These are phyloP conservation scores for Clarias macrocephalus DNA, from an alignment of 2,113 vertebrate species.

Conservation along the genomic window DNA sequence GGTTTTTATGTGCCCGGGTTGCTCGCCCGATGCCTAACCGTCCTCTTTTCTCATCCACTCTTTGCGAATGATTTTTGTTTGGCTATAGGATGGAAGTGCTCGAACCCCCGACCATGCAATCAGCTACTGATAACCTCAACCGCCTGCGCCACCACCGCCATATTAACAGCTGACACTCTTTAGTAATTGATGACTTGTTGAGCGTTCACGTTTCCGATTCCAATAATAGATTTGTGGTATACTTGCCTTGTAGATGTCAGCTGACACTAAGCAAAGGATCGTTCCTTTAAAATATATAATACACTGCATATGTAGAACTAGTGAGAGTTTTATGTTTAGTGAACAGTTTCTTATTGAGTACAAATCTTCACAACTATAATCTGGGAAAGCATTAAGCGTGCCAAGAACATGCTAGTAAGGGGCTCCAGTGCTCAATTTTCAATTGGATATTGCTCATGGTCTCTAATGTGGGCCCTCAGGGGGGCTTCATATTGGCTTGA, in stretches of 20 bases:
- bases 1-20: too few relatives aligned
- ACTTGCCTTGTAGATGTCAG: constrained; percentile 12
- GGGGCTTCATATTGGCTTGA: constrained; percentile 54
- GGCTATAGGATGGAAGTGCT: too few relatives aligned
- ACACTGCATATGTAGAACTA: constrained; percentile 16
- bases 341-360: constrained; percentile 32
- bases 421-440: constrained; percentile 50
- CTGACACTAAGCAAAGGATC: not conserved
- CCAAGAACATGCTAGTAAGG: constrained; percentile 46
- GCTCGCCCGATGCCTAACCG: too few relatives aligned
- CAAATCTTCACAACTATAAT: constrained; percentile 33
- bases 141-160: too few relatives aligned
- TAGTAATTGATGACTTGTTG: constrained; percentile 13
- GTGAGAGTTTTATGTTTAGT: constrained; percentile 20
- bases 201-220: not conserved
- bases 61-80: too few relatives aligned
- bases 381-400: constrained; percentile 44
- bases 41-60: too few relatives aligned
- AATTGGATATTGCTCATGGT: constrained; percentile 57
- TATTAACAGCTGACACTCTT: constrained; percentile 32
- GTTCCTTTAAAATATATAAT: constrained; percentile 12
- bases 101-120: too few relatives aligned
- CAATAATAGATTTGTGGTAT: constrained; percentile 7
- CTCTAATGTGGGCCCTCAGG: constrained; percentile 48
- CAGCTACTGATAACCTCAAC: too few relatives aligned